Evolutionary conservation across 2,888 invertebrate species (phyloP), one percentile per base, ranked within the genome.

Genomic region (Cyclophora punctaria): DNA sequence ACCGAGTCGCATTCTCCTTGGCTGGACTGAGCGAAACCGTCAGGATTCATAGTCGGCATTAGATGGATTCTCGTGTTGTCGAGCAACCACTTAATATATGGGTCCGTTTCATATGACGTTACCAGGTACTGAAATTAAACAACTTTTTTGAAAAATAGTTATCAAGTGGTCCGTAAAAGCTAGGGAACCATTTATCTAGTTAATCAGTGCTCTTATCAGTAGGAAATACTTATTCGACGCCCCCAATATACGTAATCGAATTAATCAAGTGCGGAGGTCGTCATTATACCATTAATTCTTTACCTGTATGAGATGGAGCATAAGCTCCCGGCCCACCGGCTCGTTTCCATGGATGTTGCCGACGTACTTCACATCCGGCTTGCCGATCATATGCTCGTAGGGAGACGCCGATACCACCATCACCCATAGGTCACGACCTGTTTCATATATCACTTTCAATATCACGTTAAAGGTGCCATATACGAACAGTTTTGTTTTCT

Each of bases 271-370:
- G 20, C 20, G 20, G 20, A 20, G 20, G 2, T 20, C 20, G 20
- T 20, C 20, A 20, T 20, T 20, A 42, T 50, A 55, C 58, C 55
- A 48, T 44, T 47, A 20, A 41, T 46, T 48, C 71, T 71, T 60
- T 80, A 94, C 95, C 78, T 95, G 93, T 67, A 98, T 96, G 58
- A 99, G 90, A 76, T 97, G 96, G 49, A 99, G 89, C 71, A 99
- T 91, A 67, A 99, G 87, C 83, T 99, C 99, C 35, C 98, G 91
- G 7, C 99, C 99, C 40, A 99, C 96, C 0, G 96, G 95, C 83
- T 97, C 99, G 76, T 98, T 98, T 54, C 99, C 99, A 81, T 99
- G 99, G 87, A 98, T 98, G 83, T 97, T 98, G 50, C 95, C 99
- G 49, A 99, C 95, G 80, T 98, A 98, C 82, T 99, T 99, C 49